Conservation (phyloP, 92 coral and sea anemone species). For the Epizoanthus scotinus region DNA sequence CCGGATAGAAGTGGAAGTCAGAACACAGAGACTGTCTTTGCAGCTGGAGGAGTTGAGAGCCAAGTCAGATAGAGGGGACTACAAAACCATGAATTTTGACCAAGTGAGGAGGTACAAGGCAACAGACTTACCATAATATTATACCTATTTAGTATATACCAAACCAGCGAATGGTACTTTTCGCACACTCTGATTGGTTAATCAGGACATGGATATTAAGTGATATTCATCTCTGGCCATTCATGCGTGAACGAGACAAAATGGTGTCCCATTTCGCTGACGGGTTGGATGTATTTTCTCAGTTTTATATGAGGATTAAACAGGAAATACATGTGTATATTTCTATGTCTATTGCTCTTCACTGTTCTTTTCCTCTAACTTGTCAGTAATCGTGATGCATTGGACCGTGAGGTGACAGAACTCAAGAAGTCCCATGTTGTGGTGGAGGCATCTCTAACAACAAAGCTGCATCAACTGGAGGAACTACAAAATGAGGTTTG, state of each 20-base stretch:
- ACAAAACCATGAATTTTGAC: slow-evolving; percentile 86
- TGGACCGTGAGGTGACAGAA: slow-evolving; percentile 88
- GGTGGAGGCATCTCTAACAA: slow-evolving; percentile 73
- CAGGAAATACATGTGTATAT: too few species aligned
- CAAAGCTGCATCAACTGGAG: slow-evolving; percentile 72
- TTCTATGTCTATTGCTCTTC: too few species aligned
- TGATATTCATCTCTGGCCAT: too few species aligned
- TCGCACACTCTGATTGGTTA: too few species aligned
- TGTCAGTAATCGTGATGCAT: slow-evolving; percentile 80
- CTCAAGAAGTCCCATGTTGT: slow-evolving; percentile 76
- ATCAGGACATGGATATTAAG: too few species aligned
- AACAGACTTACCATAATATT: too few species aligned
- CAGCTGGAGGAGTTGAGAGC: slow-evolving; percentile 84
- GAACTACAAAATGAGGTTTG: slow-evolving; percentile 88
- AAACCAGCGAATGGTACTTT: too few species aligned
- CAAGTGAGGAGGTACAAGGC: slow-evolving; percentile 74
- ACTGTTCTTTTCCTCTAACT: neutral
- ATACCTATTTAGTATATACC: too few species aligned
- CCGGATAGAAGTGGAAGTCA: slow-evolving; percentile 82
- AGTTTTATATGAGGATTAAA: too few species aligned
- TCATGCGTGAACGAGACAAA: too few species aligned
- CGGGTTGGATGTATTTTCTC: too few species aligned
- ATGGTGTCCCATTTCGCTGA: too few species aligned
- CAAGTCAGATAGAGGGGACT: slow-evolving; percentile 77
- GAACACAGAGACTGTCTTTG: slow-evolving; percentile 74